Evolutionary conservation across 2,113 vertebrate genomes (phyloP), one percentile per base, ranked within the genome.

Genomic region (Romanogobio albipinnatus): DNA sequence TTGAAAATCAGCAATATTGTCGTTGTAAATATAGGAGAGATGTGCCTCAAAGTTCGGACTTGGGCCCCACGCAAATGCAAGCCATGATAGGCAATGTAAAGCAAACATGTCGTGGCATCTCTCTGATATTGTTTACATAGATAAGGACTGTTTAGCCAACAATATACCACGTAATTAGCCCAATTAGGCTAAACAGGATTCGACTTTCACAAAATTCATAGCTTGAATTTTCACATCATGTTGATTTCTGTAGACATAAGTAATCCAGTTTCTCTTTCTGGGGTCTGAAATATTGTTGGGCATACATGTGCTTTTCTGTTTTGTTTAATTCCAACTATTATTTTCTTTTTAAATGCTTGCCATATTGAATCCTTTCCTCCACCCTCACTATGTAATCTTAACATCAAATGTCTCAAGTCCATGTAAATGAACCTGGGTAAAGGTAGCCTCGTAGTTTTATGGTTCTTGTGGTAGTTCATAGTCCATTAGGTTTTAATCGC

Each of bases 171-270:
- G 24, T 71, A 39, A 71, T 75, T 73, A 79, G 53, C 87, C 62
- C 83, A 85, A 26, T 9, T 85, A 1, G 66, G 33, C 26, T 88
- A 91, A 95, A 93, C 94, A 94, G 93, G 93, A 94, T 95, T 95
- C 92, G 85, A 89, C 93, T 94, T 94, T 93, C 92, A 92, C 92
- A 92, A 79, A 86, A 87, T 85, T 89, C 90, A 89, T 86, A 93
- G 93, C 92, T 93, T 95, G 83, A 87, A 86, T 89, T 91, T 93
- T 93, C 90, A 89, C 92, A 93, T 94, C 91, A 73, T 92, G 91
- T 95, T 88, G 91, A 93, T 92, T 93, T 89, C 89, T 84, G 89
- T 91, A 88, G 84, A 71, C 87, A 84, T 91, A 88, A 87, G 61
- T 93, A 89, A 94, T 93, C 89, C 88, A 88, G 85, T 91, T 90